A percentile compares a stretch with the other conserved stretches of the same genome.
phyloP scores from a whole-genome alignment of 2,113 vertebrate species.

The Marmota flaviventris region DNA sequence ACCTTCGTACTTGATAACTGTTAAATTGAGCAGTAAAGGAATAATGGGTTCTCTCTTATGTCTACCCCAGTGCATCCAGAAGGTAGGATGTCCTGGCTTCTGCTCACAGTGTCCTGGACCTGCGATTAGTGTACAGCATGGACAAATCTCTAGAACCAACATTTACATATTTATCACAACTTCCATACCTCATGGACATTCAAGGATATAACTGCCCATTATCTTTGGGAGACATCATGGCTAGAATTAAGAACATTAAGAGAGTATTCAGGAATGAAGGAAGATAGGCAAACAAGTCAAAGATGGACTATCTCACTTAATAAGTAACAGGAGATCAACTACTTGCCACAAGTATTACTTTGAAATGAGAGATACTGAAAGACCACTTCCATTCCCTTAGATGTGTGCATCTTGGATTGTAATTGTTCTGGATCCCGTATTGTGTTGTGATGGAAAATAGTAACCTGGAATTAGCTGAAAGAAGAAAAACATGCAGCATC shows the following conservation, averaged over 20 bases:
- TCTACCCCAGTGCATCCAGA: rapidly evolving
- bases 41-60: constrained; percentile 2
- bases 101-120: background rate
- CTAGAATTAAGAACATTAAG: background rate
- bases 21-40: background rate
- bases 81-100: background rate
- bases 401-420: background rate
- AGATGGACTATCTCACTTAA: background rate
- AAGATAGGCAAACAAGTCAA: background rate
- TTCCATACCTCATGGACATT: background rate
- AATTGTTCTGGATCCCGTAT: background rate
- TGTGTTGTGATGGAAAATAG: background rate
- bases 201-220: background rate
- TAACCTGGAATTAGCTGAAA: background rate
- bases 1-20: background rate
- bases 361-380: background rate
- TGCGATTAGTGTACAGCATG: background rate
- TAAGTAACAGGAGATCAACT: background rate
- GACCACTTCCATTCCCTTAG: background rate
- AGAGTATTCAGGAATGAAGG: background rate
- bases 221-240: background rate
- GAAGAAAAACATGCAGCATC: no score
- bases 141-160: background rate
- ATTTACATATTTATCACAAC: rapidly evolving
- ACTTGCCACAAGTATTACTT: background rate